Conservation (phyloP, 1,140 invertebrate genomes). For the Trypoxylus dichotomus region DNA sequence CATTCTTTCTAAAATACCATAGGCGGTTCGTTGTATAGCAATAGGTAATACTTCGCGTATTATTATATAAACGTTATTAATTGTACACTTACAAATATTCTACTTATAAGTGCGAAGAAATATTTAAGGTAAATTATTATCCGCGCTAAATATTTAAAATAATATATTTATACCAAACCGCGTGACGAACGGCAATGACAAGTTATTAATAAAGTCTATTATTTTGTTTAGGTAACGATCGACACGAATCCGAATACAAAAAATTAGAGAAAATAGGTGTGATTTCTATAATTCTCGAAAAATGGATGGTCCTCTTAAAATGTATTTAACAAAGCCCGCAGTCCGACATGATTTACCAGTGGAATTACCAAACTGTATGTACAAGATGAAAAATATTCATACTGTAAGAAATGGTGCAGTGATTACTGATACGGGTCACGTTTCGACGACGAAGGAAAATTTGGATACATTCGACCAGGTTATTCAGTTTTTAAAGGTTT, state of each 20-base stretch:
- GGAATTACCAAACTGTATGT: conserved; percentile 62
- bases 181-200: conserved; percentile 25
- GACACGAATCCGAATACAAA: conserved; percentile 27
- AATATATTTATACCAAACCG: background rate
- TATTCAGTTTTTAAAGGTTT: conserved; percentile 72
- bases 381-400: conserved; percentile 64
- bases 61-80: background rate
- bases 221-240: conserved; percentile 25
- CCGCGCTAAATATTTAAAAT: background rate
- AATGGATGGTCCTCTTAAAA: conserved; percentile 53
- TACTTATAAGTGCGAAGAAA: background rate
- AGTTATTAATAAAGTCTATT: conserved; percentile 22
- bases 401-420: conserved; percentile 45
- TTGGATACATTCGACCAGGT: conserved; percentile 67
- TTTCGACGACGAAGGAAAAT: conserved; percentile 53
- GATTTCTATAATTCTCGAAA: conserved; percentile 35
- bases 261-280: conserved; percentile 9
- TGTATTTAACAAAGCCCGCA: conserved; percentile 62
- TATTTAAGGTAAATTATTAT: background rate
- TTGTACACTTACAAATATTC: background rate
- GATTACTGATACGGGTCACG: conserved; percentile 45
- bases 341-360: conserved; percentile 55
- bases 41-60: background rate
- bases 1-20: conserved; percentile 7
- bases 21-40: conserved; percentile 28